Conservation (phyloP, 2,797 vertebrate species). For the Cyprinodon diabolis region DNA sequence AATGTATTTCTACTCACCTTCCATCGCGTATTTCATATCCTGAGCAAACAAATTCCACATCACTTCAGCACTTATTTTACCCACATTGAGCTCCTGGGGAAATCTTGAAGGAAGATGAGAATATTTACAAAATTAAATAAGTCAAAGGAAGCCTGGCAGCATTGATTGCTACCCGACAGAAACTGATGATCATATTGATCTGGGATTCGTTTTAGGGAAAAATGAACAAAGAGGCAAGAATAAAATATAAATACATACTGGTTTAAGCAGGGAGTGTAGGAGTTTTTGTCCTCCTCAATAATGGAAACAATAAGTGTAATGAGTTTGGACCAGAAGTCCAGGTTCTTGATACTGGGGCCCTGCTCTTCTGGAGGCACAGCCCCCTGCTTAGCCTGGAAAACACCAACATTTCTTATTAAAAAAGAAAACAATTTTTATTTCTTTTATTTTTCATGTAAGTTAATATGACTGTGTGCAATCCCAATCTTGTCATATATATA, state of each 20-base stretch:
- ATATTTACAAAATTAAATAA: background rate
- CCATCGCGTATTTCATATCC: constrained; percentile 99
- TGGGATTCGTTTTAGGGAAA: background rate
- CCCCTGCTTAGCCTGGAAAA: constrained; percentile 90
- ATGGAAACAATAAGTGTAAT: constrained; percentile 99
- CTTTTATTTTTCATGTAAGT: too few relatives aligned
- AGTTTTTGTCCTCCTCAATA: constrained; percentile 98
- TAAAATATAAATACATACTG: constrained; percentile 84
- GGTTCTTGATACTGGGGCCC: constrained; percentile 98
- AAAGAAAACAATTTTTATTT: background rate
- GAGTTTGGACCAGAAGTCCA: constrained; percentile 99
- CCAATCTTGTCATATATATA: too few relatives aligned
- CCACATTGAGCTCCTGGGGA: constrained; percentile 97
- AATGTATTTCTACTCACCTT: constrained; percentile 83
- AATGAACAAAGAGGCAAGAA: background rate
- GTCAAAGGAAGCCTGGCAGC: background rate
- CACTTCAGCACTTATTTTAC: constrained; percentile 98
- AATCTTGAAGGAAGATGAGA: constrained; percentile 81
- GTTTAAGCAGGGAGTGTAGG: constrained; percentile 97
- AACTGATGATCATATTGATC: background rate
- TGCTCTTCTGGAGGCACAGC: constrained; percentile 95
- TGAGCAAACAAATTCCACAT: constrained; percentile 99
- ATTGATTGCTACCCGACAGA: background rate
- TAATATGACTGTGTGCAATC: background rate
- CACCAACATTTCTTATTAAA: background rate